Conservation (phyloP, 2,797 vertebrate genomes). For the Tadarida brasiliensis region DNA sequence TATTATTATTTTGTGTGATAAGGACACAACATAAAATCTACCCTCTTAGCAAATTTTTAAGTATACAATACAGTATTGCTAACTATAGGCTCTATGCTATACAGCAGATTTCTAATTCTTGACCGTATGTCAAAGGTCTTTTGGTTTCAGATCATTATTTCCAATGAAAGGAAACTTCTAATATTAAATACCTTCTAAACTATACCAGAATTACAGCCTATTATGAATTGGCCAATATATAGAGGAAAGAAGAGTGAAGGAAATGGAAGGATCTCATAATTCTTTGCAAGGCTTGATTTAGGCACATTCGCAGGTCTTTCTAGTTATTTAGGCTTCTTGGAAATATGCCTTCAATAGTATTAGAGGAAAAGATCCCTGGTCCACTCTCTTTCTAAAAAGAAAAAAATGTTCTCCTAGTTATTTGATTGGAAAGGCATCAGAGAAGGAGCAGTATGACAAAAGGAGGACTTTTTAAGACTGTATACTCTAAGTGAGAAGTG, state of each 20-base stretch:
- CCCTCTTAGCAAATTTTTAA: background rate
- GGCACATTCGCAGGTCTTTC: background rate
- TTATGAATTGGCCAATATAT: background rate
- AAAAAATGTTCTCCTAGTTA: background rate
- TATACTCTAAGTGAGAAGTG: background rate
- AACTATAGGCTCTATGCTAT: background rate
- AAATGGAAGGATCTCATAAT: background rate
- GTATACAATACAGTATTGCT: background rate
- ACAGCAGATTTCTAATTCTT: constrained; percentile 6
- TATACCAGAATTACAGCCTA: background rate
- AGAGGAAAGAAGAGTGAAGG: background rate
- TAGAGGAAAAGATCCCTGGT: background rate
- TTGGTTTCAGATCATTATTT: constrained; percentile 19
- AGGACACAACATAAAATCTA: background rate
- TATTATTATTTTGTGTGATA: background rate
- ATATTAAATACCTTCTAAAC: background rate
- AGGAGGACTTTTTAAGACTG: background rate
- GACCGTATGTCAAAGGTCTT: background rate
- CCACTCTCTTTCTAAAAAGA: background rate
- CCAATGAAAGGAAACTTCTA: constrained; percentile 36
- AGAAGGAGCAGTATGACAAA: background rate
- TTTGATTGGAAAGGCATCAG: background rate
- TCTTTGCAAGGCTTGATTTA: constrained; percentile 13
- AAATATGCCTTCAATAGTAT: background rate
- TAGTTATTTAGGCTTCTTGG: constrained; percentile 22